These are phyloP conservation scores for Chloropsis cyanopogon DNA, from an alignment of 2,113 vertebrate species.

Conservation along the genomic window DNA sequence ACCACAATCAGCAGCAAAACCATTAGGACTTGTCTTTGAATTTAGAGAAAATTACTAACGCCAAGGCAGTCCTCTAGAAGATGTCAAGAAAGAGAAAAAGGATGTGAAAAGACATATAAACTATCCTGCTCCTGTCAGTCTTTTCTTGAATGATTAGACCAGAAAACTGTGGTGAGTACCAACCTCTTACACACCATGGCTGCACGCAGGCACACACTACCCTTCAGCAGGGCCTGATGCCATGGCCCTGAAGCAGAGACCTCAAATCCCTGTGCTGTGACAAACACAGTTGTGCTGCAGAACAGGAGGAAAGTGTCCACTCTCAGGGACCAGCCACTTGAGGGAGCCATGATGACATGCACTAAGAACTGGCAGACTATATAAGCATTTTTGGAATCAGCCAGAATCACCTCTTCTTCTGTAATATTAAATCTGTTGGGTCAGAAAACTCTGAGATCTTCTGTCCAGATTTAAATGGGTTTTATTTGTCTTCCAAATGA, in stretches of 20 bases:
- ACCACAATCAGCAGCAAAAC: not conserved
- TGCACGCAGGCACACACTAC: accelerated
- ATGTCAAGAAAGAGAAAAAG: not conserved
- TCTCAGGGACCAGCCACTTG: not conserved
- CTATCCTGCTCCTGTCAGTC: not conserved
- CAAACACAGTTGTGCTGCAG: accelerated
- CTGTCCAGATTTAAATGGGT: not conserved
- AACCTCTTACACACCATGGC: not conserved
- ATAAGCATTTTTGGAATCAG: not conserved
- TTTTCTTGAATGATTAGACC: not conserved
- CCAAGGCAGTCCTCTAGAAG: not conserved
- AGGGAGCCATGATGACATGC: constrained; percentile 1
- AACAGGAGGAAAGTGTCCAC: not conserved
- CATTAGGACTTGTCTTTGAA: not conserved
- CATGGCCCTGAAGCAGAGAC: not conserved
- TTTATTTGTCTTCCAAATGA: not conserved
- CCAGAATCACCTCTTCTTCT: not conserved
- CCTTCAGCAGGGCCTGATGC: not conserved
- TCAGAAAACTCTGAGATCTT: not conserved
- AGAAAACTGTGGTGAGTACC: not conserved
- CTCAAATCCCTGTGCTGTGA: not conserved
- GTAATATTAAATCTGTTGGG: not conserved
- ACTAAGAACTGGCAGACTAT: not conserved
- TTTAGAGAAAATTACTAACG: not conserved
- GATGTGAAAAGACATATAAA: accelerated